Evolutionary conservation across 92 coral and sea anemone species (phyloP).

Genomic region (Isaurus tuberculatus): DNA sequence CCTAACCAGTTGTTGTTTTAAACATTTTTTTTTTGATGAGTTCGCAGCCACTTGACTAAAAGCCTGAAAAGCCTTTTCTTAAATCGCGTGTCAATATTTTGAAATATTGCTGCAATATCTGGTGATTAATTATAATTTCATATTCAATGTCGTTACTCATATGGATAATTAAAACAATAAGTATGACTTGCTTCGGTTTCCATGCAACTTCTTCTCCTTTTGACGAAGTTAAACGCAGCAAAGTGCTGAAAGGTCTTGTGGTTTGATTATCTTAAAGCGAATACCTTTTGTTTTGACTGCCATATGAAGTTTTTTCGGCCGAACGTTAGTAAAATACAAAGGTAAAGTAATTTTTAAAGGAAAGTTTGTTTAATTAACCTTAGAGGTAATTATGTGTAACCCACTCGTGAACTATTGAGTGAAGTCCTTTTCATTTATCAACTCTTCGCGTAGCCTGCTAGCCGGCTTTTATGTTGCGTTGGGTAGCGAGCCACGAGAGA

Average conservation of each 20-base stretch:
- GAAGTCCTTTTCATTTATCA: background rate
- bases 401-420: background rate
- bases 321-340: conserved; percentile 2
- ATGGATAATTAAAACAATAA: background rate
- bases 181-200: background rate
- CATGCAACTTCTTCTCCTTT: background rate
- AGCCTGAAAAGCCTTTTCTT: background rate
- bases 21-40: background rate
- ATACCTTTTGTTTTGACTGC: background rate
- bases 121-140: conserved; percentile 24
- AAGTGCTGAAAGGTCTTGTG: background rate
- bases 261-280: background rate
- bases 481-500: too few relatives aligned
- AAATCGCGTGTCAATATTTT: conserved; percentile 36
- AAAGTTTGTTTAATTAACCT: background rate
- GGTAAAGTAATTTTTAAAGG: conserved; percentile 33
- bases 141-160: background rate
- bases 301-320: conserved; percentile 12
- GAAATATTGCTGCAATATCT: conserved; percentile 20
- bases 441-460: too few relatives aligned
- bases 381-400: conserved; percentile 25
- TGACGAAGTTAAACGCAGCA: background rate
- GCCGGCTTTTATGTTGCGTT: too few relatives aligned
- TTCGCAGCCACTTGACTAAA: background rate
- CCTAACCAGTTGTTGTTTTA: background rate